These are phyloP conservation scores for Antennarius striatus DNA, from an alignment of 2,113 vertebrate species.

Conservation along the genomic window DNA sequence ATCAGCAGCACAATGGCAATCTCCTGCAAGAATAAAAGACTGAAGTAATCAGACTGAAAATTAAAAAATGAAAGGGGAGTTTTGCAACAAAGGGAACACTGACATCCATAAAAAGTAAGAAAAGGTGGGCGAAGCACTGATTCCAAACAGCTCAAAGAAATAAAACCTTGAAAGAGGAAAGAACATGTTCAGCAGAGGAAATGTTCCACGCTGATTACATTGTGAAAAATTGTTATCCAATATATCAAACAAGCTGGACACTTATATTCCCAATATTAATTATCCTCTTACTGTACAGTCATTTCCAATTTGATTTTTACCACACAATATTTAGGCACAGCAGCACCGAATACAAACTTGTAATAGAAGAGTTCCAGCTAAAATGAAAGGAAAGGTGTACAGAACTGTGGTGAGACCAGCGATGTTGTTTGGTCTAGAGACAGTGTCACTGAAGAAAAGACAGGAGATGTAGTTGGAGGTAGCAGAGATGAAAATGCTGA, in stretches of 20 bases:
- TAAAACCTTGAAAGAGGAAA: constrained; percentile 27
- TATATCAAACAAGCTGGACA: constrained; percentile 37
- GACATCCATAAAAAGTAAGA: constrained; percentile 60
- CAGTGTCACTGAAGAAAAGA: too few relatives aligned
- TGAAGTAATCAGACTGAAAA: constrained; percentile 56
- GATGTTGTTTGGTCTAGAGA: too few relatives aligned
- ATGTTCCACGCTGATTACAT: background rate
- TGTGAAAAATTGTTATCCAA: constrained; percentile 22
- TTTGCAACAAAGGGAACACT: constrained; percentile 53
- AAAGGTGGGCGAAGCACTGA: constrained; percentile 64
- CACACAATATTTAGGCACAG: constrained; percentile 5
- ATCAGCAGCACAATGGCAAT: constrained; percentile 43
- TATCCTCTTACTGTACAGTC: background rate
- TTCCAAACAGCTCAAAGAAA: constrained; percentile 26
- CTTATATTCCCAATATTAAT: constrained; percentile 17
- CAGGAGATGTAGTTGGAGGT: too few relatives aligned
- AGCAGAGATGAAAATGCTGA: too few relatives aligned
- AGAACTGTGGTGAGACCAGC: too few relatives aligned
- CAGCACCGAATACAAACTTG: background rate
- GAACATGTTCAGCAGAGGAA: constrained; percentile 1
- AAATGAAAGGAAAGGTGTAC: too few relatives aligned
- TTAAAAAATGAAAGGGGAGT: constrained; percentile 39
- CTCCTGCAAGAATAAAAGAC: constrained; percentile 60
- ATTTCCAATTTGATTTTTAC: constrained; percentile 18
- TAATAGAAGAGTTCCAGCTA: too few relatives aligned